phyloP scores from a whole-genome alignment of 2,113 vertebrate genomes.

The Oncorhynchus clarkii region DNA sequence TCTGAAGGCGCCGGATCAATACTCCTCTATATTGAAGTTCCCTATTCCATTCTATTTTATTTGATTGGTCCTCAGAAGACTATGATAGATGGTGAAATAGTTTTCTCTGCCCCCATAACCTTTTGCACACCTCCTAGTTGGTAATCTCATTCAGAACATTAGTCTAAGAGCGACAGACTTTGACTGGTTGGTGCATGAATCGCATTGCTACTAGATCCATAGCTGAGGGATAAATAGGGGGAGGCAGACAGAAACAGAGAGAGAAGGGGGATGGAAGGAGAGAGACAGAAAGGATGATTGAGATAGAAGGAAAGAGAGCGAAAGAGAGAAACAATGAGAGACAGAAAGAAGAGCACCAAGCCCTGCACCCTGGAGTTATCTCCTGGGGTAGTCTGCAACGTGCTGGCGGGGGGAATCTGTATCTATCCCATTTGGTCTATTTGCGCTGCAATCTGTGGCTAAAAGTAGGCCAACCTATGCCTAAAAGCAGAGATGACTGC shows the following conservation, averaged over 20 bases:
- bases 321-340: slow-evolving; percentile 24
- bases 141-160: neutral
- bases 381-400: slow-evolving; percentile 39
- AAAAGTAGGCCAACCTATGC: slow-evolving; percentile 46
- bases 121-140: slow-evolving; percentile 26
- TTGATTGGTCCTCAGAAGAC: slow-evolving; percentile 26
- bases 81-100: slow-evolving; percentile 31
- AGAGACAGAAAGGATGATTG: neutral
- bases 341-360: slow-evolving; percentile 1
- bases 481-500: slow-evolving; percentile 38
- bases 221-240: neutral
- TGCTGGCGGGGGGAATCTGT: slow-evolving; percentile 39
- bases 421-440: slow-evolving; percentile 54
- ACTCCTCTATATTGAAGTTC: neutral
- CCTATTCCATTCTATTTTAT: no score
- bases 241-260: slow-evolving; percentile 2
- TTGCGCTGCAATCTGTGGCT: slow-evolving; percentile 41
- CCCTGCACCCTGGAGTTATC: slow-evolving; percentile 30
- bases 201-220: neutral
- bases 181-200: no score
- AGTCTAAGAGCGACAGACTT: no score
- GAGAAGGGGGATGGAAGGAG: slow-evolving; percentile 3
- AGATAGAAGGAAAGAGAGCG: slow-evolving; percentile 26
- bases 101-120: slow-evolving; percentile 42
- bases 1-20: neutral